These are phyloP conservation scores for Prionace glauca DNA, from an alignment of 2,797 vertebrate species.

Conservation along the genomic window DNA sequence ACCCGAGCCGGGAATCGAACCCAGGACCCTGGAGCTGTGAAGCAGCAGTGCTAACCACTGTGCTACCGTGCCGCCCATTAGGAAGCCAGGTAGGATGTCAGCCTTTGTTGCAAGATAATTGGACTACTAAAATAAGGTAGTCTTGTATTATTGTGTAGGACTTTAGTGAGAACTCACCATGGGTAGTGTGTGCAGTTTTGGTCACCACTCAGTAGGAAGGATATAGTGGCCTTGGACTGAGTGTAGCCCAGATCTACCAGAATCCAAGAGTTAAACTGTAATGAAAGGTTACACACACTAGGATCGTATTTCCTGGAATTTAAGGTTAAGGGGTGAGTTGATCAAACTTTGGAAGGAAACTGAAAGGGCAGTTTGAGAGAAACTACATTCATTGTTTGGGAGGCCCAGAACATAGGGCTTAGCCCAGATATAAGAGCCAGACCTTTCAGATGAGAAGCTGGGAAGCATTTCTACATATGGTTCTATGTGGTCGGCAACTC, in stretches of 20 bases:
- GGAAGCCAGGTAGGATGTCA: too few species aligned
- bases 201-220: background rate
- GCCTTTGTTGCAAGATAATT: background rate
- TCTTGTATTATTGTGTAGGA: background rate
- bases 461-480: too few species aligned
- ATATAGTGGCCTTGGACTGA: background rate
- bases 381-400: too few species aligned
- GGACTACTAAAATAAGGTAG: background rate
- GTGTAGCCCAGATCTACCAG: background rate
- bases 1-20: too few species aligned
- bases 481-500: too few species aligned
- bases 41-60: too few species aligned
- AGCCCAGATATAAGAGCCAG: too few species aligned
- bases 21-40: too few species aligned
- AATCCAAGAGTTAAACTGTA: background rate
- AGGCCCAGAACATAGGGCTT: too few species aligned
- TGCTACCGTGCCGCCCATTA: too few species aligned
- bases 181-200: background rate
- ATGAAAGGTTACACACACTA: background rate
- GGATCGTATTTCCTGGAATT: background rate
- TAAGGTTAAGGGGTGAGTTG: background rate
- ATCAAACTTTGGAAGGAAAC: background rate
- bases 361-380: too few species aligned
- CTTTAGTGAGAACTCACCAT: background rate
- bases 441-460: too few species aligned